Evolutionary conservation across 2,888 invertebrate species (phyloP).

Genomic region (Mythimna loreyi): DNA sequence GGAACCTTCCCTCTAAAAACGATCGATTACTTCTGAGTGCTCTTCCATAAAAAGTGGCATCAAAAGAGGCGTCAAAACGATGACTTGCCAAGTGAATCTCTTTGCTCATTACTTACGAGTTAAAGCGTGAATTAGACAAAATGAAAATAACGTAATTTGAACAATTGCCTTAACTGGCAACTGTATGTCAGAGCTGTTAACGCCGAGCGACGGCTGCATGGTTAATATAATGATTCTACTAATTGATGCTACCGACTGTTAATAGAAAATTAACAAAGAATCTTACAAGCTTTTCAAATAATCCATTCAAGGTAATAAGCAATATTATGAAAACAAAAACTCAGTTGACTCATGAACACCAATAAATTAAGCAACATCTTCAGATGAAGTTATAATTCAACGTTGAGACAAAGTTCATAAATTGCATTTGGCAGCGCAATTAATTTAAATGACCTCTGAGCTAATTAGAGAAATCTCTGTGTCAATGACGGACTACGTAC

Average conservation of each 20-base stretch:
- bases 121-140: constrained; percentile 58
- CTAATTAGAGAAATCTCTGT: constrained; percentile 84
- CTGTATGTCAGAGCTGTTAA: constrained; percentile 30
- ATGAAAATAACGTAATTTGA: constrained; percentile 58
- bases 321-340: not conserved
- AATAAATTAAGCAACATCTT: constrained; percentile 12
- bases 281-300: constrained; percentile 1
- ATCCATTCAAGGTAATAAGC: not conserved
- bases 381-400: constrained; percentile 3
- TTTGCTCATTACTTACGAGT: constrained; percentile 55
- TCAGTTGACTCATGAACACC: constrained; percentile 14
- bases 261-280: constrained; percentile 24
- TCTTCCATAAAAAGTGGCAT: constrained; percentile 49
- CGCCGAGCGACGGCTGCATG: constrained; percentile 7
- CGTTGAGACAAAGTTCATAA: constrained; percentile 21
- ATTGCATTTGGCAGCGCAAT: constrained; percentile 35
- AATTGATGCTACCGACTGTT: constrained; percentile 23
- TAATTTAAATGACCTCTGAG: constrained; percentile 71
- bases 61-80: constrained; percentile 57
- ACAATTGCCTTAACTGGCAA: constrained; percentile 47
- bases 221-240: constrained; percentile 26
- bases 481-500: constrained; percentile 80
- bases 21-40: constrained; percentile 57
- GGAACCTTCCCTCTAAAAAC: constrained; percentile 56
- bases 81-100: constrained; percentile 54